Evolutionary conservation across 2,113 vertebrate genomes (phyloP).

Genomic region (Macrotus californicus): DNA sequence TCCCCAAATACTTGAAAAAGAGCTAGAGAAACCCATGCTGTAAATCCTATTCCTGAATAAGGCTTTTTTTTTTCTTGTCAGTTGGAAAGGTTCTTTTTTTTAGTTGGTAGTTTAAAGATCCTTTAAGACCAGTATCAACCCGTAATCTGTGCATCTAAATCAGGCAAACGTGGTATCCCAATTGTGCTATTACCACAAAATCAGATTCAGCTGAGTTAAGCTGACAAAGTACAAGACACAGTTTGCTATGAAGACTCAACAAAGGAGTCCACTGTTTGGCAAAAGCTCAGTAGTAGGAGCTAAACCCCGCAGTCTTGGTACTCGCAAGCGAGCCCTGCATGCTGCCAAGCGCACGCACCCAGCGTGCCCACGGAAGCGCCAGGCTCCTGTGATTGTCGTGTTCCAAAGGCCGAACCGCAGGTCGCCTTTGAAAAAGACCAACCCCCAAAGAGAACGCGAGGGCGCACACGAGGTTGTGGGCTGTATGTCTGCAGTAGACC

Average conservation of each 20-base stretch:
- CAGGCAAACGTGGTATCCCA: background rate
- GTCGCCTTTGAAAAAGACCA: background rate
- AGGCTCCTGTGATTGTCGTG: background rate
- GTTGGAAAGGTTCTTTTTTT: background rate
- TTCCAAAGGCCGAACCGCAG: background rate
- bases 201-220: background rate
- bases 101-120: background rate
- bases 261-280: background rate
- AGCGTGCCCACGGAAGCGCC: rapidly evolving
- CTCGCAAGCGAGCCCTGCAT: background rate
- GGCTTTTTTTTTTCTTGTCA: background rate
- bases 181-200: background rate
- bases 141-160: background rate
- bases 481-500: background rate
- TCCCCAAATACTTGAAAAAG: background rate
- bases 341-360: rapidly evolving
- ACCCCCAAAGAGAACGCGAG: background rate
- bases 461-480: no score
- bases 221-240: background rate
- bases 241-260: background rate
- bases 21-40: background rate
- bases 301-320: background rate
- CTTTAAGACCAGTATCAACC: background rate
- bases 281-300: background rate
- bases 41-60: background rate